Percentiles rank a stretch among this genome's conserved stretches.
phyloP scores from a whole-genome alignment of 2,113 vertebrate genomes.

The Odocoileus virginianus region DNA sequence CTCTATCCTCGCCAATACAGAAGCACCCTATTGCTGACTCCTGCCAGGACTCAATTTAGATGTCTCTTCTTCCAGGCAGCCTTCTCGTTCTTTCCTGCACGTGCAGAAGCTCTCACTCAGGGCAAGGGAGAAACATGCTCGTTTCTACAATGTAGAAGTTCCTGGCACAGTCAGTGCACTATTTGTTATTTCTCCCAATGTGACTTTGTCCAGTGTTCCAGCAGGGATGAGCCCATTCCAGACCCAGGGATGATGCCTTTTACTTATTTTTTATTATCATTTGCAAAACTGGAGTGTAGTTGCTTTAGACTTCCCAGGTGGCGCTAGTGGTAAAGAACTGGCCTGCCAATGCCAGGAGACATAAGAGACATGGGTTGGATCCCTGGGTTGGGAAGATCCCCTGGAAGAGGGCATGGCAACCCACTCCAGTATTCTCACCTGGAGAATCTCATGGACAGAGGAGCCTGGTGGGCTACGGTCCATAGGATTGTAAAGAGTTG shows the following conservation, averaged over 20 bases:
- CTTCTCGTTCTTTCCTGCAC: neutral
- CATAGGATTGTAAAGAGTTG: neutral
- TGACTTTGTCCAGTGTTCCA: neutral
- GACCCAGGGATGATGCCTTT: neutral
- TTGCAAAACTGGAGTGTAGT: neutral
- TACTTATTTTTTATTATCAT: neutral
- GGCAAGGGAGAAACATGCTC: neutral
- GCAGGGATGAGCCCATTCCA: neutral
- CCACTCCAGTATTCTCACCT: neutral
- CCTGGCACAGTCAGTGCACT: fast-evolving
- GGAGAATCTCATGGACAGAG: neutral
- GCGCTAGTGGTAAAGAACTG: neutral
- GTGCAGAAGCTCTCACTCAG: neutral
- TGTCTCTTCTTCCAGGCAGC: neutral
- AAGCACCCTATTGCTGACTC: neutral
- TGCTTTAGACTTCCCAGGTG: neutral
- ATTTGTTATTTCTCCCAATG: neutral
- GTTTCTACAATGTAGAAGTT: neutral
- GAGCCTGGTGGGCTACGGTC: neutral
- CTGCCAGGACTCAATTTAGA: neutral
- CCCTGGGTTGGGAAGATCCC: neutral
- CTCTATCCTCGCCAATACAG: neutral
- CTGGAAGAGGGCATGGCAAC: neutral
- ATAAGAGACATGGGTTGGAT: neutral
- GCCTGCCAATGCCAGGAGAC: neutral